Evolutionary conservation across 2,888 invertebrate species (phyloP).

Genomic region (Byasa hedistus): DNA sequence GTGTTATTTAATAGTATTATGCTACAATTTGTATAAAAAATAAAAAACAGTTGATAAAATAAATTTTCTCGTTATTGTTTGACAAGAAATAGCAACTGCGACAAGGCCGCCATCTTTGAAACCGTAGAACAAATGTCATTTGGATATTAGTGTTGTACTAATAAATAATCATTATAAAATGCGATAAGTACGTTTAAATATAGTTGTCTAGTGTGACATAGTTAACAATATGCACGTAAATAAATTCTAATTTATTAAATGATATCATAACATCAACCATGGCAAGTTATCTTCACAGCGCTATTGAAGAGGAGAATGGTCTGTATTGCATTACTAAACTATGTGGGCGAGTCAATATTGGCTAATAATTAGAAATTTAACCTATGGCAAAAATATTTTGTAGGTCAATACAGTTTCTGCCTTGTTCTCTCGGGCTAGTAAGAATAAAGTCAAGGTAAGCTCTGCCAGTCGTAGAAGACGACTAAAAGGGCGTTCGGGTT

Average conservation of each 20-base stretch:
- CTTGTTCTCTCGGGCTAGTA: no score
- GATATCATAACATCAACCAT: not conserved
- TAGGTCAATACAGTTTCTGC: constrained; percentile 25
- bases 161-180: not conserved
- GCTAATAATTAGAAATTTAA: not conserved
- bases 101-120: constrained; percentile 78
- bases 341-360: no score
- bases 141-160: constrained; percentile 12
- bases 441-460: no score
- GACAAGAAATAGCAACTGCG: constrained; percentile 76
- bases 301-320: no score
- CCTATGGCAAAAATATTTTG: constrained; percentile 10
- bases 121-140: constrained; percentile 54
- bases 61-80: constrained; percentile 75
- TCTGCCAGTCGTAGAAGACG: no score
- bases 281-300: no score
- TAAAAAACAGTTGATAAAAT: constrained; percentile 62
- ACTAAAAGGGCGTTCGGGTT: no score
- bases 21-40: constrained; percentile 34
- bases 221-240: not conserved
- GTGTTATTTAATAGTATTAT: constrained; percentile 41
- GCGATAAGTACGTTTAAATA: not conserved
- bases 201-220: not conserved
- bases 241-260: not conserved
- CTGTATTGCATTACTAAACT: no score